These are phyloP conservation scores for Drosophila oshimai DNA, from an alignment of 1,140 invertebrate genomes.

Conservation along the genomic window DNA sequence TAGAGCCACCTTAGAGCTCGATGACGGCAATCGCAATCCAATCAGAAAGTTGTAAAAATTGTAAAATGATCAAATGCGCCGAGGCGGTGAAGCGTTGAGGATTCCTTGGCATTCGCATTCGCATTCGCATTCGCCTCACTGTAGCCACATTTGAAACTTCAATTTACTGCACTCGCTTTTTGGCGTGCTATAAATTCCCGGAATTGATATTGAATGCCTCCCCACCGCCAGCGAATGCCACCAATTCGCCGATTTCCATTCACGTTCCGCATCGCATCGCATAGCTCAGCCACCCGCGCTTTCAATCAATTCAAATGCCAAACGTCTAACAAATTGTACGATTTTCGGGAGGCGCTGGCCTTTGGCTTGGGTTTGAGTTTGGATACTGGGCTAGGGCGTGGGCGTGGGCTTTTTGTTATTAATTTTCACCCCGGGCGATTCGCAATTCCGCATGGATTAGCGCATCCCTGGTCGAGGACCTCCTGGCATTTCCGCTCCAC, in stretches of 20 bases:
- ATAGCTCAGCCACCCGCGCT: conserved; percentile 36
- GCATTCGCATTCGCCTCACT: not conserved
- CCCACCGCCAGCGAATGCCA: too few relatives aligned
- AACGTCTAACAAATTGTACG: conserved; percentile 61
- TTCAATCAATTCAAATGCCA: conserved; percentile 75
- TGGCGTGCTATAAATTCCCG: conserved; percentile 59
- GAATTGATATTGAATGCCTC: conserved; percentile 61
- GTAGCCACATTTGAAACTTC: conserved; percentile 32
- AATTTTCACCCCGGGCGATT: conserved; percentile 45
- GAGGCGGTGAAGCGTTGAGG: not conserved
- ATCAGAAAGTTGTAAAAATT: conserved; percentile 39
- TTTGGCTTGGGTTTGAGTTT: not conserved
- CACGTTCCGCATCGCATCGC: conserved; percentile 13
- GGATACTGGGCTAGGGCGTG: not conserved
- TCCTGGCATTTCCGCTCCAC: conserved; percentile 36
- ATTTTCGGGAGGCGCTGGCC: conserved; percentile 34
- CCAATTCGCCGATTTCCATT: not conserved
- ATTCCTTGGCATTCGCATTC: not conserved
- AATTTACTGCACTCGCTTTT: conserved; percentile 54
- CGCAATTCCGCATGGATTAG: conserved; percentile 61
- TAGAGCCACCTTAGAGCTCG: conserved; percentile 6
- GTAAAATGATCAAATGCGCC: conserved; percentile 30
- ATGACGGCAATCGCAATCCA: conserved; percentile 40
- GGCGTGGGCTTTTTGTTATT: conserved; percentile 50
- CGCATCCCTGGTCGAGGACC: not conserved